These are phyloP conservation scores for Noctua janthe DNA, from an alignment of 2,888 invertebrate species.

Conservation along the genomic window DNA sequence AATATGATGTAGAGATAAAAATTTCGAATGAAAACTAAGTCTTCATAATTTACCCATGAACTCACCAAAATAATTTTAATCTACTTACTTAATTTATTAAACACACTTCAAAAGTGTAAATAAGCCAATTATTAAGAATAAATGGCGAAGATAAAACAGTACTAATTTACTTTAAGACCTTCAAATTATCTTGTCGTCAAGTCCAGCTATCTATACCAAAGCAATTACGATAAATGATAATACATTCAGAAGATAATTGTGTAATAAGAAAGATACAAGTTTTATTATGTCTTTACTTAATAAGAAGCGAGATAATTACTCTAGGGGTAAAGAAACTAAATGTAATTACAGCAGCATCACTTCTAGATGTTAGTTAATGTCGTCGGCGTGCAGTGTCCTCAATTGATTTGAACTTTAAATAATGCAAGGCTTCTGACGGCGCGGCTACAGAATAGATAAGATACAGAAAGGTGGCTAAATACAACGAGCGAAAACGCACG, in stretches of 20 bases:
- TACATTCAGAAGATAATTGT: constrained; percentile 31
- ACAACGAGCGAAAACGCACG: neutral
- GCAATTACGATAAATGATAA: constrained; percentile 40
- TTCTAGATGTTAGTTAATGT: constrained; percentile 46
- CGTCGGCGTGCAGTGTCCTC: constrained; percentile 72
- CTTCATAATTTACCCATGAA: neutral
- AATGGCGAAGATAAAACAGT: constrained; percentile 39
- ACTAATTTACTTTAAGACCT: constrained; percentile 31
- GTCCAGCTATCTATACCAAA: constrained; percentile 58
- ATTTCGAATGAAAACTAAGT: constrained; percentile 42
- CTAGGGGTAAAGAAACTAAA: constrained; percentile 18
- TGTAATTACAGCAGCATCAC: constrained; percentile 27
- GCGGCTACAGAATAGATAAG: constrained; percentile 25
- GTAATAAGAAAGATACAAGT: constrained; percentile 56
- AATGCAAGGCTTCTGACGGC: constrained; percentile 56
- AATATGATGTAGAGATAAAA: constrained; percentile 54
- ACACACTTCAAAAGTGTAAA: constrained; percentile 62
- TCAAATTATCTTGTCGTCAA: constrained; percentile 52
- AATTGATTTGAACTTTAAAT: constrained; percentile 68
- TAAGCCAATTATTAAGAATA: constrained; percentile 56
- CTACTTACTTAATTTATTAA: constrained; percentile 54
- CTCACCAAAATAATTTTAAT: constrained; percentile 20
- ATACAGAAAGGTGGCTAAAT: neutral
- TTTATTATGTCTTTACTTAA: constrained; percentile 47
- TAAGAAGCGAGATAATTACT: constrained; percentile 39